Evolutionary conservation across 1,140 invertebrate species (phyloP), one percentile per base, ranked within the genome.

Genomic region (Aphidius gifuensis): DNA sequence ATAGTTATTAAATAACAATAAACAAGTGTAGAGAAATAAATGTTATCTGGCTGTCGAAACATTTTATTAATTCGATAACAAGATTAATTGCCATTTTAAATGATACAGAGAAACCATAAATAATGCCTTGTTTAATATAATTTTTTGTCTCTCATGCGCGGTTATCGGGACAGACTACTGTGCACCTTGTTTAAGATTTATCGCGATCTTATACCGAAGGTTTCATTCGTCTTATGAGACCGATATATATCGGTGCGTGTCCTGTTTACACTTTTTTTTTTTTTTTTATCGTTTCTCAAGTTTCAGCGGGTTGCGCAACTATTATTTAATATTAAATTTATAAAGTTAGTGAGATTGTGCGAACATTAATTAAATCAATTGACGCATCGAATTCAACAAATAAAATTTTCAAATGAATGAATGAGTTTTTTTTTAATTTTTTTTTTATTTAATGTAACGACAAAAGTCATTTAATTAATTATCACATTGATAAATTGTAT

Each of bases 281-380:
- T 32, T 32, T 32, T 32, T 32, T 32, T 0, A 32, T 32, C 23
- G 23, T 32, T 32, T 32, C 23, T 32, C 23, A 32, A 32, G 23
- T 32, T 32, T 32, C 23, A 32, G 23, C 1, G 23, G 4, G 23
- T 32, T 32, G 23, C 23, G 23, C 23, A 32, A 32, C 2, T 32
- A 32, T 32, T 32, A 32, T 32, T 32, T 32, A 32, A 32, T 32
- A 32, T 32, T 32, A 32, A 32, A 32, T 32, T 32, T 32, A 32
- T 32, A 32, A 32, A 32, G 23, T 32, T 32, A 32, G 23, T 1
- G 23, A 4, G 23, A 32, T 32, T 32, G 23, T 32, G 23, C 23
- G 23, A 64, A 47, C 62, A 58, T 69, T 69, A 68, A 71, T 69
- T 69, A 66, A 68, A 51, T 58, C 69, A 69, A 71, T 69, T 71